A percentile compares a stretch with the other conserved stretches of the same genome.
Evolutionary conservation across 2,113 vertebrate genomes (phyloP).

Genomic region (Hystrix brachyura): DNA sequence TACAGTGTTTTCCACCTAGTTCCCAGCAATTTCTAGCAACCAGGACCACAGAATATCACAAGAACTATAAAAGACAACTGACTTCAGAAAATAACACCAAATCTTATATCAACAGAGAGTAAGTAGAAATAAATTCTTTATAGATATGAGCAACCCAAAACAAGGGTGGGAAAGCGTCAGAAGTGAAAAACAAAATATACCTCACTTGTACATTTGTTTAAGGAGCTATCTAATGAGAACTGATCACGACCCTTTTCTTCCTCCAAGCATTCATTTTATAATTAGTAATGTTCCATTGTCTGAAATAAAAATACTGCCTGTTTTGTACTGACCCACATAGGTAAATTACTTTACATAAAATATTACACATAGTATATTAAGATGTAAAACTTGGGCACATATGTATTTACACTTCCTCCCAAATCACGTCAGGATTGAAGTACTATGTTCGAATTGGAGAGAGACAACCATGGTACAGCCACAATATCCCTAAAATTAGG

Average conservation of each 20-base stretch:
- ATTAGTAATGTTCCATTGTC: neutral
- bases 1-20: neutral
- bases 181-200: neutral
- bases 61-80: conserved; percentile 3
- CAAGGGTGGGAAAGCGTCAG: neutral
- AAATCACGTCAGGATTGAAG: neutral
- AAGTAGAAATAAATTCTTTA: neutral
- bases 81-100: neutral
- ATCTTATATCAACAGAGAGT: neutral
- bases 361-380: neutral
- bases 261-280: neutral
- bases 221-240: neutral
- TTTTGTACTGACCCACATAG: neutral
- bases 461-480: neutral
- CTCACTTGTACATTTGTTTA: neutral
- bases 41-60: neutral
- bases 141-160: neutral
- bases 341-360: neutral
- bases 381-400: neutral
- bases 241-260: fast-evolving
- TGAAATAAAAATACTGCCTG: neutral
- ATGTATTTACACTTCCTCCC: neutral
- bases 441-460: neutral
- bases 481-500: neutral
- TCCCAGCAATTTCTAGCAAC: conserved; percentile 11